These are phyloP conservation scores for Latrodectus hesperus DNA, from an alignment of 2,888 invertebrate genomes.

Conservation along the genomic window DNA sequence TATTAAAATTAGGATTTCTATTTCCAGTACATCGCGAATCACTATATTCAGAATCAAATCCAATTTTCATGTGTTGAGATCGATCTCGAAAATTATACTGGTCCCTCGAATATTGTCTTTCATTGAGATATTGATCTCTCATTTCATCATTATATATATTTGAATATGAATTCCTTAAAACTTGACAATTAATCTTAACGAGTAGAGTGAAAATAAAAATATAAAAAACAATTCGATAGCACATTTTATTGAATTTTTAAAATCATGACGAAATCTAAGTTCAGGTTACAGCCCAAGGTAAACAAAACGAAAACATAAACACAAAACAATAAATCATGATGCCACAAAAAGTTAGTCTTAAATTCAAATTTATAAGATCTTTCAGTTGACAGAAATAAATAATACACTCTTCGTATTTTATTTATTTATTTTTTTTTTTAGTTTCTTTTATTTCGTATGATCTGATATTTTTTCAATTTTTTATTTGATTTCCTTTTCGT, in stretches of 20 bases:
- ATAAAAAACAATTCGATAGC: background rate
- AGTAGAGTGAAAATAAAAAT: background rate
- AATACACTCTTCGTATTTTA: too few relatives aligned
- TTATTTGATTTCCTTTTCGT: too few relatives aligned
- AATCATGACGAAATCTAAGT: background rate
- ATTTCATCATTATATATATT: constrained; percentile 17
- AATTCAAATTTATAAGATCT: too few relatives aligned
- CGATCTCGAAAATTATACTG: constrained; percentile 28
- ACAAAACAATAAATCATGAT: background rate
- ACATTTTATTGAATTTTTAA: background rate
- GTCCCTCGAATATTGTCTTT: constrained; percentile 34
- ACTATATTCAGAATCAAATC: constrained; percentile 31
- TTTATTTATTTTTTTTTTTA: too few relatives aligned
- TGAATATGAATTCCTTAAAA: constrained; percentile 36
- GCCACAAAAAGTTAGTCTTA: background rate
- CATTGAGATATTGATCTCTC: constrained; percentile 37
- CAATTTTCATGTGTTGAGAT: background rate
- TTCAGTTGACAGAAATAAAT: too few relatives aligned
- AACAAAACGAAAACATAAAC: background rate
- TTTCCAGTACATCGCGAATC: constrained; percentile 54
- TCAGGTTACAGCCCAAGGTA: background rate
- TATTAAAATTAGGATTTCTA: constrained; percentile 7
- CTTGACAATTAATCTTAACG: constrained; percentile 21
- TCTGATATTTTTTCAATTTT: too few relatives aligned
- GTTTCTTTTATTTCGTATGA: too few relatives aligned